Conservation (phyloP, 1,140 invertebrate genomes). For the Physella acuta region DNA sequence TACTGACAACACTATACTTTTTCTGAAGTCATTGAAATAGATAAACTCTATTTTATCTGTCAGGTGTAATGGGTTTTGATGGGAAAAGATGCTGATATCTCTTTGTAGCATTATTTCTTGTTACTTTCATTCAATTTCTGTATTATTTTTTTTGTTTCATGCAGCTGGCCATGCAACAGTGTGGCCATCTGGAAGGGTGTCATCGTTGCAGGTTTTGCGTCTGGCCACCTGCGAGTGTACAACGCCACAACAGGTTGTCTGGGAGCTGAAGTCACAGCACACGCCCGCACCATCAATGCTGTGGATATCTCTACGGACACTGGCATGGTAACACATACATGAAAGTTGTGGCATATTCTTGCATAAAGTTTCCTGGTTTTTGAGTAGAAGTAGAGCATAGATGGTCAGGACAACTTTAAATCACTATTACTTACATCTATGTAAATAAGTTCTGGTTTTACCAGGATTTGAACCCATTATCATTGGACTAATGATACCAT, state of each 20-base stretch:
- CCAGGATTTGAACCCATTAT: neutral
- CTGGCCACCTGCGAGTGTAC: constrained; percentile 62
- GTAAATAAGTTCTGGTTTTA: neutral
- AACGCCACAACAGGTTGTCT: constrained; percentile 47
- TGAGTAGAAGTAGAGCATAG: neutral
- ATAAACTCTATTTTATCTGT: no score
- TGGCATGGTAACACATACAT: constrained; percentile 58
- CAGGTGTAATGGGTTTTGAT: no score
- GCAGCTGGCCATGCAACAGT: constrained; percentile 48
- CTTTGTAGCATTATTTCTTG: no score
- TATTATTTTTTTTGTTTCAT: no score
- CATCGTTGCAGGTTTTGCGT: constrained; percentile 60
- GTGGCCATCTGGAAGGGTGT: constrained; percentile 48
- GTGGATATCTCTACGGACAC: constrained; percentile 58
- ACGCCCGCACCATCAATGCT: constrained; percentile 61
- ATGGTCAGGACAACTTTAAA: neutral
- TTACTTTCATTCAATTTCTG: no score
- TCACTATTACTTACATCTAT: neutral
- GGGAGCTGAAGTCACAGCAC: constrained; percentile 60
- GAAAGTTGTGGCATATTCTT: constrained; percentile 20
- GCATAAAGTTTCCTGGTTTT: neutral
- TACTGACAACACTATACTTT: no score
- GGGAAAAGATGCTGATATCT: no score
- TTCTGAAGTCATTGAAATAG: no score
- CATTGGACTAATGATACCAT: neutral